Percentiles rank a stretch among this genome's conserved stretches.
Evolutionary conservation across 2,888 invertebrate species (phyloP).

Genomic region (Lasius platythorax): DNA sequence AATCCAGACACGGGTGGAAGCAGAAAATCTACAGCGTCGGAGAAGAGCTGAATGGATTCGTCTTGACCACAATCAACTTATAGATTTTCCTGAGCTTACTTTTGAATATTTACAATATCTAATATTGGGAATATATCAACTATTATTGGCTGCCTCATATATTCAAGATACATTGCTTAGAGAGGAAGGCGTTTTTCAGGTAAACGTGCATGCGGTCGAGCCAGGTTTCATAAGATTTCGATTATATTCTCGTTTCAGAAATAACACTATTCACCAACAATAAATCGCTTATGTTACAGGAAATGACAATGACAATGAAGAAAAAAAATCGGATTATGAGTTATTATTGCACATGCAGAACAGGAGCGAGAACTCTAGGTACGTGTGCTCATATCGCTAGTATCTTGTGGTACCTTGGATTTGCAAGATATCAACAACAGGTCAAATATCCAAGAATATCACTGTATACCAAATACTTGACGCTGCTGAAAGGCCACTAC

Average conservation of each 20-base stretch:
- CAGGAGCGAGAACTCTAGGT: too few relatives aligned
- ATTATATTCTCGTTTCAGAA: background rate
- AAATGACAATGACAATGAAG: background rate
- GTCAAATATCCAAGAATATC: too few relatives aligned
- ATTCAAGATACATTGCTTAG: background rate
- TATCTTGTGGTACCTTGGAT: background rate
- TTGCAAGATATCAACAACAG: background rate
- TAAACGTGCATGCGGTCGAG: background rate
- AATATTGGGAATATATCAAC: background rate
- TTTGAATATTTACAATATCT: constrained; percentile 22
- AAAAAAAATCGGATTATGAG: background rate
- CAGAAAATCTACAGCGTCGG: background rate
- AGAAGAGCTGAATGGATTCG: background rate
- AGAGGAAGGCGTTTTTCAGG: background rate
- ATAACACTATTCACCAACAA: background rate
- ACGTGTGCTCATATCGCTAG: background rate
- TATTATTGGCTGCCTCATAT: background rate
- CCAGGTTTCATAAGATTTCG: background rate
- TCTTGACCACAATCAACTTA: background rate
- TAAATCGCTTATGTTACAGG: background rate
- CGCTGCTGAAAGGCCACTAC: too few relatives aligned
- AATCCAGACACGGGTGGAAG: background rate
- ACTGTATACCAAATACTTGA: too few relatives aligned
- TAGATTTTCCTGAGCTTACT: constrained; percentile 4
- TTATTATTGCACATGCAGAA: too few relatives aligned